Base-by-base conservation (phyloP, 1,140 invertebrate genomes). In the Phortica variegata region DNA sequence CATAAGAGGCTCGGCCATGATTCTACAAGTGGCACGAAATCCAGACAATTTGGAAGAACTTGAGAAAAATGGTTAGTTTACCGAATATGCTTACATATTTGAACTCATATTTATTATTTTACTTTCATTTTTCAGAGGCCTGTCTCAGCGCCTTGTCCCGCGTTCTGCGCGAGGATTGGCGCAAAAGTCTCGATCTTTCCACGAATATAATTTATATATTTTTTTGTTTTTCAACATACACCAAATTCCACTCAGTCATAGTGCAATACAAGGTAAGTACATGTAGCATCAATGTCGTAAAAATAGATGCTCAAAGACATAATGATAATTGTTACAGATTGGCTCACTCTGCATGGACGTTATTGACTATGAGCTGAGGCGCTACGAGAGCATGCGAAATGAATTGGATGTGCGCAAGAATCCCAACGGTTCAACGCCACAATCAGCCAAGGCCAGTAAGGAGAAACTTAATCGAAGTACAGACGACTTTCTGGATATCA, bases 151-250 rank as follows among this genome's bases (percentile, higher is more conserved):
- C 95, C 39, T 79, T 99, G 47, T 90, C 93, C 4, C 82, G 97
- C 71, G 93, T 98, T 19, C 77, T 98, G 31, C 82, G 95, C 61
- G 97, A 99, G 81, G 96, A 99, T 79, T 98, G 94, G 88, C 91
- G 90, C 78, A 87, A 90, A 70, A 97, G 93, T 75, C 88, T 97
- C 61, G 95, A 98, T 76, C 77, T 99, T 20, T 95, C 93, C 45
- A 97, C 91, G 58, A 97, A 97, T 77, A 94, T 99, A 69, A 88
- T 97, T 51, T 95, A 95, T 73, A 91, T 93, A 54, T 99, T 98
- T 79, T 95, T 96, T 73, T 97, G 93, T 74, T 96, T 99, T 76
- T 97, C 95, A 9, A 90, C 90, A n/a, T 98, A 96, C 73, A 87
- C 88, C 56, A 87, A 93, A 68, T 98, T 99, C 79, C 96, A 99